Percentiles rank a stretch among this genome's conserved stretches.
Evolutionary conservation across 2,797 vertebrate species (phyloP).

Genomic region (Enteromius anoplus): DNA sequence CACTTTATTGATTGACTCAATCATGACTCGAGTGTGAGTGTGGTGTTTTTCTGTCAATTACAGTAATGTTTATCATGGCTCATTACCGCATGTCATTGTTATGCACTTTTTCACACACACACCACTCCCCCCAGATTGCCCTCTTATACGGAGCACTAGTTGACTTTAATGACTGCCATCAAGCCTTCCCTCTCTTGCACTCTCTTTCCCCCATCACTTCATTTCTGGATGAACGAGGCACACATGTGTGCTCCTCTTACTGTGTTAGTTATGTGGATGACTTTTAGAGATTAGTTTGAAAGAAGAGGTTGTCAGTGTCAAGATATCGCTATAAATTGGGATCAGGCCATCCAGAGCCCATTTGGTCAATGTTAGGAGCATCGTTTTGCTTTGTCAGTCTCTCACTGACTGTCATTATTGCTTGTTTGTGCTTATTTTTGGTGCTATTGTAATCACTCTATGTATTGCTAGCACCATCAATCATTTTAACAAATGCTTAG

Average conservation of each 20-base stretch:
- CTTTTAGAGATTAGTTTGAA: conserved; percentile 46
- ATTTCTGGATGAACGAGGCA: conserved; percentile 50
- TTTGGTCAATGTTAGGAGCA: conserved; percentile 67
- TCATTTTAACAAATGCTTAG: background rate
- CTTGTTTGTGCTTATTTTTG: conserved; percentile 11
- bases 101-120: conserved; percentile 42
- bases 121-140: conserved; percentile 17
- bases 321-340: conserved; percentile 42
- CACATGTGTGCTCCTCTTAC: conserved; percentile 54
- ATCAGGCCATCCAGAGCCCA: conserved; percentile 50
- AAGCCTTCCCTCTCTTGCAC: background rate
- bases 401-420: background rate
- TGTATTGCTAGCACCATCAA: background rate
- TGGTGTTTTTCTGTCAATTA: conserved; percentile 63
- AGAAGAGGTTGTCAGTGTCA: conserved; percentile 52
- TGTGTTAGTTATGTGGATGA: conserved; percentile 50
- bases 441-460: background rate
- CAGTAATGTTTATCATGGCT: conserved; percentile 66
- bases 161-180: conserved; percentile 35
- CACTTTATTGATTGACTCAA: conserved; percentile 56
- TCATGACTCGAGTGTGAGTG: conserved; percentile 33
- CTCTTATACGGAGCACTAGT: conserved; percentile 37
- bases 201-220: conserved; percentile 25
- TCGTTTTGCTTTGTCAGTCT: background rate
- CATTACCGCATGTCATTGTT: conserved; percentile 58